Evolutionary conservation across 2,888 invertebrate species (phyloP), one percentile per base, ranked within the genome.

Genomic region (Caenorhabditis sulstoni): DNA sequence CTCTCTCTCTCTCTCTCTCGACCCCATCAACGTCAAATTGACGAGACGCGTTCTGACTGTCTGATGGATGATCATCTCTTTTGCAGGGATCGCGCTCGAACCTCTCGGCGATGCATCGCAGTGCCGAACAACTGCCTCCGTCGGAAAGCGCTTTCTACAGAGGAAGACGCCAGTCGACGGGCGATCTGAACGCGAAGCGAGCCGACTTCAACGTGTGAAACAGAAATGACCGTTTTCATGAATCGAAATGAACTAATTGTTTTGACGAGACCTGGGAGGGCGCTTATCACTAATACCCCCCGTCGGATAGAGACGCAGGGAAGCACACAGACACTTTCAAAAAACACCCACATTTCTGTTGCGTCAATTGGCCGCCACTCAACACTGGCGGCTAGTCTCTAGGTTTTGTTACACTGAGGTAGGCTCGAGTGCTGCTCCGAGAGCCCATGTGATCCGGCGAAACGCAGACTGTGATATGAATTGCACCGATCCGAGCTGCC

Each of bases 41-140:
- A 55, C 49, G 37, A 53, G 16, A 70, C 45, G 23, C 29, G 37
- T 59, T 52, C n/a, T 68, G 66, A 45, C 52, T 47, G 23, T 65
- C 41, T 29, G 23, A 18, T 57, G 29, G 29, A 29, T 29, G 29
- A 29, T 29, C 29, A 5, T 29, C 29, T 3, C 7, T 29, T 29
- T 67, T 67, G 49, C 45, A 78, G 78, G 78, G 78, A 50, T 78
- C 78, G 16, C 78, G 78, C 20, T 67, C 71, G 9, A 78, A 73
- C 52, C 50, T 78, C 1, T 20, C 64, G 18, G 64, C 68, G 29
- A 59, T 70, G 64, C 53, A 59, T 58, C 55, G 61, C 52, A 73
- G 67, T 61, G 45, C 57, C 20, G 78, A 78, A 50, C 49, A 65
- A 29, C 45, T 78, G 53, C 29, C 29, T 7, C 49, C 78, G 44